These are phyloP conservation scores for Eleginops maclovinus DNA, from an alignment of 2,113 vertebrate species.

Conservation along the genomic window DNA sequence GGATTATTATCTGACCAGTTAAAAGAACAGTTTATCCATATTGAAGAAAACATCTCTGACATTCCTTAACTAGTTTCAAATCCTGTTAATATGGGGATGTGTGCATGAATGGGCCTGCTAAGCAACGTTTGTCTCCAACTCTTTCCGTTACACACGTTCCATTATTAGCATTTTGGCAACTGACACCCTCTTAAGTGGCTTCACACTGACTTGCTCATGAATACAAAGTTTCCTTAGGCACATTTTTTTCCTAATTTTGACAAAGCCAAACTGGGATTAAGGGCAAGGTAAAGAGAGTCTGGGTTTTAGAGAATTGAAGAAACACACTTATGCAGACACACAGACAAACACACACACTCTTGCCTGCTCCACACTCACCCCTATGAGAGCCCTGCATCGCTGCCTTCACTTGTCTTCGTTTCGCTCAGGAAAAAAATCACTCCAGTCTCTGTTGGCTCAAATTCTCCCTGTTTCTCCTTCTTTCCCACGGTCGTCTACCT, in stretches of 20 bases:
- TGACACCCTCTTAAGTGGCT: slow-evolving; percentile 48
- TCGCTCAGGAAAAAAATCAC: slow-evolving; percentile 45
- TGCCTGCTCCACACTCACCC: slow-evolving; percentile 71
- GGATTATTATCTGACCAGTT: slow-evolving; percentile 15
- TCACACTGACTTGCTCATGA: slow-evolving; percentile 40
- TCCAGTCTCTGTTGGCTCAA: slow-evolving; percentile 39
- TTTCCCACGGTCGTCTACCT: slow-evolving; percentile 35
- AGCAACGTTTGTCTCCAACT: slow-evolving; percentile 50
- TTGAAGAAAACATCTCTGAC: slow-evolving; percentile 11
- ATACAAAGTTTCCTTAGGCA: slow-evolving; percentile 53
- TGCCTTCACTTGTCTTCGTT: slow-evolving; percentile 66
- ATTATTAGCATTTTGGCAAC: slow-evolving; percentile 31
- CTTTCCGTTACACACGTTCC: slow-evolving; percentile 55
- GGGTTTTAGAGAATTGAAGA: slow-evolving; percentile 35
- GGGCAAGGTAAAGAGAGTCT: slow-evolving; percentile 17
- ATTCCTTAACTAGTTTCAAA: slow-evolving; percentile 54
- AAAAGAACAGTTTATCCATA: not conserved
- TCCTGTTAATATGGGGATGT: slow-evolving; percentile 31
- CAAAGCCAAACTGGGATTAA: slow-evolving; percentile 19
- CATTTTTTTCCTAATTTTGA: slow-evolving; percentile 37
- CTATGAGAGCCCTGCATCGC: slow-evolving; percentile 75
- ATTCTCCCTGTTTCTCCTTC: slow-evolving; percentile 30
- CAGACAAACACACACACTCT: slow-evolving; percentile 37
- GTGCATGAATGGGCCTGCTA: slow-evolving; percentile 12
- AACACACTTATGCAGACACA: slow-evolving; percentile 30